Conservation (phyloP, 2,797 vertebrate species). For the Fundulus diaphanus region DNA sequence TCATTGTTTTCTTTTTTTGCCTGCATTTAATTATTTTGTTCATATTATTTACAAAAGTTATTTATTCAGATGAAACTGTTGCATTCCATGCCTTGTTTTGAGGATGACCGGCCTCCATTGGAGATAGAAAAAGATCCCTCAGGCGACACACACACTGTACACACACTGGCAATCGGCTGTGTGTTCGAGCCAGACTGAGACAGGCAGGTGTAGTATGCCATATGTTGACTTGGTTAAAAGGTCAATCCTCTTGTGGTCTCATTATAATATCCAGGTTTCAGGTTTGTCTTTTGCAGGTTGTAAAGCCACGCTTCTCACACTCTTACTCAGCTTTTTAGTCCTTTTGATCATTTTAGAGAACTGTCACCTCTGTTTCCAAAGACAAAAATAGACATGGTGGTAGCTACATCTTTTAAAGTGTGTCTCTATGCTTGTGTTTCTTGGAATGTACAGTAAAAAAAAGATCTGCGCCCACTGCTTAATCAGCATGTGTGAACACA, state of each 20-base stretch:
- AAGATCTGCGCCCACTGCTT: background rate
- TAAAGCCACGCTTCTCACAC: slow-evolving; percentile 22
- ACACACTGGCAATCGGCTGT: slow-evolving; percentile 9
- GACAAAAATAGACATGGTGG: background rate
- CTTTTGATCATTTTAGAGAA: slow-evolving; percentile 5
- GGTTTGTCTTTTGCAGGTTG: slow-evolving; percentile 30
- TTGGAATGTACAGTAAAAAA: background rate
- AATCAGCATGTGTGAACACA: background rate
- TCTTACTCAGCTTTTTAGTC: background rate
- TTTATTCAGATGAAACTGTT: background rate
- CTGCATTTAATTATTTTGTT: background rate
- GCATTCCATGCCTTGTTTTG: background rate
- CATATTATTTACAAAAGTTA: background rate
- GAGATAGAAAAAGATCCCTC: background rate
- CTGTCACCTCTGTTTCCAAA: background rate
- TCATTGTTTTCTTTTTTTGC: background rate
- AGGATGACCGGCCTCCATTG: background rate
- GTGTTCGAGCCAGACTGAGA: slow-evolving; percentile 23
- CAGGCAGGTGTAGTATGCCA: slow-evolving; percentile 52
- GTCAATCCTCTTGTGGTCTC: slow-evolving; percentile 62
- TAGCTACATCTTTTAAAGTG: background rate
- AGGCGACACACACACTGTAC: slow-evolving; percentile 11
- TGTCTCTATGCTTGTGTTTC: background rate
- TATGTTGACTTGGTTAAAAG: slow-evolving; percentile 66
- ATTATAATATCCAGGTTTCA: slow-evolving; percentile 57